Evolutionary conservation across 2,113 vertebrate species (phyloP).

Genomic region (Clarias batrachus): DNA sequence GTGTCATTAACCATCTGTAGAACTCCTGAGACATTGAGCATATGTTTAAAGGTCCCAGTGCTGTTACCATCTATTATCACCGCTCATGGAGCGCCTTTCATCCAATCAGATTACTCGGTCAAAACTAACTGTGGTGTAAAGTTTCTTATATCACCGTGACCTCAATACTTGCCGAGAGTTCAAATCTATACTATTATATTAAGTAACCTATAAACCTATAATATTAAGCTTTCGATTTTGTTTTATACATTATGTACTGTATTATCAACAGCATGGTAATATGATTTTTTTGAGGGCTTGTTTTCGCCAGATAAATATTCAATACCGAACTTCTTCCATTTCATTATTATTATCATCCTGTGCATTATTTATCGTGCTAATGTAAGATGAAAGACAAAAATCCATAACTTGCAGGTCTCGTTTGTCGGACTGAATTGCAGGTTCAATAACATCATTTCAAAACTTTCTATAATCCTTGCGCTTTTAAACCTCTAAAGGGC

Average conservation of each 20-base stretch:
- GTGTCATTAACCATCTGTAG: too few species aligned
- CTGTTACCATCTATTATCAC: too few species aligned
- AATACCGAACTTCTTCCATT: neutral
- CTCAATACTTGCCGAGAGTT: neutral
- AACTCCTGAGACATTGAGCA: too few species aligned
- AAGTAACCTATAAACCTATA: neutral
- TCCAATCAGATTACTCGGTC: too few species aligned
- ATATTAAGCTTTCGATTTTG: too few species aligned
- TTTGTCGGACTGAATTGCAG: neutral
- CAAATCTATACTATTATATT: neutral
- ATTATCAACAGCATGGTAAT: neutral
- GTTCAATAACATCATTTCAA: neutral
- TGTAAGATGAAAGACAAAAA: neutral
- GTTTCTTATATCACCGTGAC: neutral
- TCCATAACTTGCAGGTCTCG: neutral
- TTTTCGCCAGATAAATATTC: neutral
- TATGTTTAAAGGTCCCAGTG: too few species aligned
- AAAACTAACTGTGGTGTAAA: neutral
- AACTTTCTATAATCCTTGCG: neutral
- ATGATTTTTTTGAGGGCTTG: neutral
- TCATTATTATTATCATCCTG: neutral
- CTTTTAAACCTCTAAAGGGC: neutral
- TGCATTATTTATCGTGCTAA: conserved; percentile 12
- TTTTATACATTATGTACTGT: neutral
- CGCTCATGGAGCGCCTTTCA: too few species aligned